A percentile compares a stretch with the other conserved stretches of the same genome.
These are phyloP conservation scores for Misgurnus mizolepis DNA, from an alignment of 2,113 vertebrate genomes.

Conservation along the genomic window DNA sequence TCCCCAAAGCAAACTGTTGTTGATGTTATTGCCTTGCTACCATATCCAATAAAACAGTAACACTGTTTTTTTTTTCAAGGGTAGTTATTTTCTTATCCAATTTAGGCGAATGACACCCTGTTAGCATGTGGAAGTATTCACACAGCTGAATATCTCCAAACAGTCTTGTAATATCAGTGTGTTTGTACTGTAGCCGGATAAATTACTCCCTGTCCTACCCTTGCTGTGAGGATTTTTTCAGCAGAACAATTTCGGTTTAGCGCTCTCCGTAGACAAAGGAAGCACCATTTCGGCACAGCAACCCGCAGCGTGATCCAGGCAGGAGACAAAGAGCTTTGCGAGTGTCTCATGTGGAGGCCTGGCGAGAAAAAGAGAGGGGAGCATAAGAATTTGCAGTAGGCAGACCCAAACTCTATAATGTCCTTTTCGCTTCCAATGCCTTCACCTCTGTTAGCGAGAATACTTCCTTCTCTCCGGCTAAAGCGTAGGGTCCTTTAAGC, in stretches of 20 bases:
- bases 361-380: conserved; percentile 44
- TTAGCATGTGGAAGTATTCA: background rate
- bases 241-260: conserved; percentile 46
- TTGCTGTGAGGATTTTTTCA: conserved; percentile 40
- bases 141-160: conserved; percentile 6
- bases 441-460: conserved; percentile 71
- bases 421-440: conserved; percentile 63
- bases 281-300: conserved; percentile 42
- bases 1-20: too few relatives aligned
- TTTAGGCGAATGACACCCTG: background rate
- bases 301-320: conserved; percentile 53
- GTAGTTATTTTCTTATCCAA: background rate
- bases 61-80: background rate
- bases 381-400: conserved; percentile 57
- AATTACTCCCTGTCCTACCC: conserved; percentile 22
- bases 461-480: conserved; percentile 65
- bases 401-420: conserved; percentile 56
- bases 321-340: conserved; percentile 69
- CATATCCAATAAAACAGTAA: too few relatives aligned
- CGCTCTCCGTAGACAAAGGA: conserved; percentile 53
- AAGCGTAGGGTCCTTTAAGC: conserved; percentile 76
- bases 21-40: too few relatives aligned
- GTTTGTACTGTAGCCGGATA: conserved; percentile 29
- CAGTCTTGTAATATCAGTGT: conserved; percentile 13
- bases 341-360: conserved; percentile 59